Percentiles rank a stretch among this genome's conserved stretches.
phyloP scores from a whole-genome alignment of 2,113 vertebrate genomes.

The Salminus brasiliensis region DNA sequence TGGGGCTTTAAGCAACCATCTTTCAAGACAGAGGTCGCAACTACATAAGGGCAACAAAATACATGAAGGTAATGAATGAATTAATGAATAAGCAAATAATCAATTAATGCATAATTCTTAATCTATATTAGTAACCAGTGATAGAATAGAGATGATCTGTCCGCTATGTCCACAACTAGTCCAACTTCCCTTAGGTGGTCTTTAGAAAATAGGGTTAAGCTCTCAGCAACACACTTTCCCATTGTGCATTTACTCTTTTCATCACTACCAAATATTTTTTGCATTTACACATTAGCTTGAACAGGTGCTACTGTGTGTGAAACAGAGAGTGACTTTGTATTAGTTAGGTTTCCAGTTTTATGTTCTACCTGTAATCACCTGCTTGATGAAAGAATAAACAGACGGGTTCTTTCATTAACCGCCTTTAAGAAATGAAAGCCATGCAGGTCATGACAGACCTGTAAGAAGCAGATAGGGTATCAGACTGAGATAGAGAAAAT shows the following conservation, averaged over 20 bases:
- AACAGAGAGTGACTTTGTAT: background rate
- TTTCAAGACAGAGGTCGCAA: no score
- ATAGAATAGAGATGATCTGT: no score
- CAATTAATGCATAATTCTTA: no score
- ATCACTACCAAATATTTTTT: background rate
- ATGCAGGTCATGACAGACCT: background rate
- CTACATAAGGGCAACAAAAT: no score
- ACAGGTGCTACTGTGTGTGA: background rate
- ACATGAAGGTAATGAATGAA: no score
- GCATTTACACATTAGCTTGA: background rate
- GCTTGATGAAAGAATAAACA: background rate
- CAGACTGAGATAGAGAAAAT: background rate
- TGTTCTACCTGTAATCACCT: background rate
- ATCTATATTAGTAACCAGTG: no score
- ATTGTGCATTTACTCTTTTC: background rate
- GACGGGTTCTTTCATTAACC: background rate
- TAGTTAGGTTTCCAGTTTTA: background rate
- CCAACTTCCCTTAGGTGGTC: no score
- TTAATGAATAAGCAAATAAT: no score
- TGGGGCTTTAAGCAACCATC: no score
- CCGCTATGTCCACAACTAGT: no score
- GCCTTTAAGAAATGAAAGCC: background rate
- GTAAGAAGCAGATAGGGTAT: background rate
- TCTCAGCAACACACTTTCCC: background rate
- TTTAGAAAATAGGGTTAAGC: background rate